Conservation (phyloP, 1,140 invertebrate species). For the Zaprionus inermis region DNA sequence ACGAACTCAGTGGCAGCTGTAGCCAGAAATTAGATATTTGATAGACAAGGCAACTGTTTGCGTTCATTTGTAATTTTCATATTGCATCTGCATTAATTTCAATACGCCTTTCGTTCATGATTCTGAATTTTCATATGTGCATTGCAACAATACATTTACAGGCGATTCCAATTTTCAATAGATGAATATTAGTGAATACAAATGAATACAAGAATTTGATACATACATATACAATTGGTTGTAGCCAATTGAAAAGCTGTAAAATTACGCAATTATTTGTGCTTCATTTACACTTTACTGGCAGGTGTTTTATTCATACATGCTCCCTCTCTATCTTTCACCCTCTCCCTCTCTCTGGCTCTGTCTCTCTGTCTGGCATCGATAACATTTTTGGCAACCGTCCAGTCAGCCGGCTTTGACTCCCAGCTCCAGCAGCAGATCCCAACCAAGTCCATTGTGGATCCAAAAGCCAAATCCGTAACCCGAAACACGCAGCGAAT, state of each 20-base stretch:
- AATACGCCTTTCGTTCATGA: neutral
- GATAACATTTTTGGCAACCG: constrained; percentile 61
- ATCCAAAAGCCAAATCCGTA: neutral
- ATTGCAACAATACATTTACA: neutral
- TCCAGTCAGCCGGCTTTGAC: constrained; percentile 18
- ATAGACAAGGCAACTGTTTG: neutral
- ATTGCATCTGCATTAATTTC: neutral
- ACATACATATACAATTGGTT: neutral
- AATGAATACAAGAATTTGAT: neutral
- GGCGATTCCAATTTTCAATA: neutral
- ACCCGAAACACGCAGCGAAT: constrained; percentile 35
- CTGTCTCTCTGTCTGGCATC: constrained; percentile 1
- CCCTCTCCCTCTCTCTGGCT: no score
- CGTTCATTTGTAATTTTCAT: neutral
- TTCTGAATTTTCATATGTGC: neutral
- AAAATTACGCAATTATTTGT: constrained; percentile 8
- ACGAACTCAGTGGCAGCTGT: neutral
- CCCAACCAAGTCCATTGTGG: constrained; percentile 1
- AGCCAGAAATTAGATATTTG: neutral
- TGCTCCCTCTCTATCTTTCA: no score
- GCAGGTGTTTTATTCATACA: neutral
- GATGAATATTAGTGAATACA: neutral
- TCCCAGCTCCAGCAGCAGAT: neutral
- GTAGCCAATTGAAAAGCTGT: constrained; percentile 1
- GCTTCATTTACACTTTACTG: constrained; percentile 5